These are phyloP conservation scores for Oceanodroma leucorhoa DNA, from an alignment of 2,797 vertebrate genomes.

Conservation along the genomic window DNA sequence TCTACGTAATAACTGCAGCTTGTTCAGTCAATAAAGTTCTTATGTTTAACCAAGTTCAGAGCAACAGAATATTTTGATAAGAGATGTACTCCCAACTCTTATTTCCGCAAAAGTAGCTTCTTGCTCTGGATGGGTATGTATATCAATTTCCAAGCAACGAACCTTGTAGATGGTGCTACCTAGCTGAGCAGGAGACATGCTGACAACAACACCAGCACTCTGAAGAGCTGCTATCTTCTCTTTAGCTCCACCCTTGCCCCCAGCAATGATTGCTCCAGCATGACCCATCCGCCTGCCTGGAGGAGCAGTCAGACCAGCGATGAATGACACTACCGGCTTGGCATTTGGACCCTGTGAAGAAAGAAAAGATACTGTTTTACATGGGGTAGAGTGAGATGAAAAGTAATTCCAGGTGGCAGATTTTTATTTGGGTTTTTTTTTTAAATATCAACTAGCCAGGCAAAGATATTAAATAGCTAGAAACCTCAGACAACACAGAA, in stretches of 20 bases:
- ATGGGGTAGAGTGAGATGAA: rapidly evolving
- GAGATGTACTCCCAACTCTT: rapidly evolving
- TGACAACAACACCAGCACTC: constrained; percentile 90
- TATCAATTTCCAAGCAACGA: neutral
- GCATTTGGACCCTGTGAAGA: constrained; percentile 84
- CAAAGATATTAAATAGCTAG: neutral
- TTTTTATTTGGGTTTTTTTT: neutral
- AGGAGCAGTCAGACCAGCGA: constrained; percentile 94
- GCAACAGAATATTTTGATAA: neutral
- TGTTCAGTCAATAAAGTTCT: neutral
- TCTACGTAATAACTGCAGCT: neutral
- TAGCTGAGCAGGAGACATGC: constrained; percentile 96
- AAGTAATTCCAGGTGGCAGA: neutral
- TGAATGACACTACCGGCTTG: constrained; percentile 98
- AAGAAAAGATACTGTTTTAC: neutral
- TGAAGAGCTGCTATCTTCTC: constrained; percentile 98
- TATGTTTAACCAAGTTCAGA: neutral
- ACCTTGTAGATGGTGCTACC: constrained; percentile 98
- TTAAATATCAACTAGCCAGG: neutral
- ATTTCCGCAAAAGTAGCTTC: neutral
- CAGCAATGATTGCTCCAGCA: constrained; percentile 96
- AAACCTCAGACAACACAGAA: neutral
- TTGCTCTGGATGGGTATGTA: rapidly evolving
- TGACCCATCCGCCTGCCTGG: constrained; percentile 97
- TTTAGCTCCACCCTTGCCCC: constrained; percentile 96